Evolutionary conservation across 2,113 vertebrate species (phyloP).

Genomic region (Nothobranchius kuhntae): DNA sequence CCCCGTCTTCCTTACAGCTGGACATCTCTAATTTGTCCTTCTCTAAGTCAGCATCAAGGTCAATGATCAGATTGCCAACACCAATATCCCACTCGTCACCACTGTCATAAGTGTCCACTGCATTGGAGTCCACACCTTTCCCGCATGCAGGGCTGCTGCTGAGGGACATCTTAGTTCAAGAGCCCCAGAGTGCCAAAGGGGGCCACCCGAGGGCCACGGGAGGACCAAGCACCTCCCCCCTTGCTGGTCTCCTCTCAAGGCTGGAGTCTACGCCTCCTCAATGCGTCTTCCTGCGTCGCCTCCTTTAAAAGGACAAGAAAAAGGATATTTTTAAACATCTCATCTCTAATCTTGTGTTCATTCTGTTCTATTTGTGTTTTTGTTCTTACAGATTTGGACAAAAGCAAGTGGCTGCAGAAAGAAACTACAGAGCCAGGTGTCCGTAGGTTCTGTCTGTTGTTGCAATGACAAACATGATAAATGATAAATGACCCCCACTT

Average conservation of each 20-base stretch:
- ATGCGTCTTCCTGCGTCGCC: slow-evolving; percentile 59
- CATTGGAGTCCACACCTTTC: slow-evolving; percentile 99
- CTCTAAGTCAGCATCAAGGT: slow-evolving; percentile 99
- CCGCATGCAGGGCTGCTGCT: slow-evolving; percentile 99
- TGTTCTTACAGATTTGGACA: no score
- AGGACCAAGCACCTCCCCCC: slow-evolving; percentile 70
- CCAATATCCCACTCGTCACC: slow-evolving; percentile 99
- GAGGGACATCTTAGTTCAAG: slow-evolving; percentile 99
- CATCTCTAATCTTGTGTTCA: no score
- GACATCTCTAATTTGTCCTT: slow-evolving; percentile 99
- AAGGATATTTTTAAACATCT: not conserved
- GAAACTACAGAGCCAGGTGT: no score
- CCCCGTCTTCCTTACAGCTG: slow-evolving; percentile 88
- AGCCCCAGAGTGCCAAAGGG: slow-evolving; percentile 81
- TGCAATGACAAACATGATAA: no score
- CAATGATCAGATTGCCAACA: slow-evolving; percentile 99
- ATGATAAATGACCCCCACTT: no score
- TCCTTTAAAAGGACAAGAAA: slow-evolving; percentile 33
- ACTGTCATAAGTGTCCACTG: slow-evolving; percentile 99
- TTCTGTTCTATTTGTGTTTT: no score
- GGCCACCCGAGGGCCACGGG: slow-evolving; percentile 69
- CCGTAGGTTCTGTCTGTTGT: no score
- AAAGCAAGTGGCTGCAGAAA: no score
- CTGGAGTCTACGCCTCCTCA: slow-evolving; percentile 50
- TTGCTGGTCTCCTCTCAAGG: slow-evolving; percentile 67